Base-by-base conservation (phyloP, 2,888 invertebrate species). In the Aporophyla nigra region DNA sequence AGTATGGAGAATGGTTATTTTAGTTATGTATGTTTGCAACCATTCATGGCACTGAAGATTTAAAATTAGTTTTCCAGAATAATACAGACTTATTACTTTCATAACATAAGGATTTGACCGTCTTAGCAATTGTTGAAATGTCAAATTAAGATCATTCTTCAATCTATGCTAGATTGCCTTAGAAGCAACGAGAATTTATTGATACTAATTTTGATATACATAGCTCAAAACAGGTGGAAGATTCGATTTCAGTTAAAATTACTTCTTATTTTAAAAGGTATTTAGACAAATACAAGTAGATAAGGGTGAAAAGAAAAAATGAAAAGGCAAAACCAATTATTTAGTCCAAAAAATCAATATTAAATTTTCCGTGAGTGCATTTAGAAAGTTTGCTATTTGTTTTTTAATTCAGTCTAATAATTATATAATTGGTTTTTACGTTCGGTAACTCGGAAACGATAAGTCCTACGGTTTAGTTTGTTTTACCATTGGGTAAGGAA, bases 301-400 rank as follows among this genome's bases (percentile, higher is more conserved):
- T 46, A 46, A 27, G 14, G 6, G 7, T 24, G 3, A 51, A 43
- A 62, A 24, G 2, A 24, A 63, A 86, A 5, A 59, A 86, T 1
- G 14, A 33, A 43, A 65, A n/a, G n/a, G n/a, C n/a, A n/a, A n/a
- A n/a, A n/a, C n/a, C n/a, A n/a, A n/a, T n/a, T n/a, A n/a, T n/a
- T n/a, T n/a, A n/a, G n/a, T n/a, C n/a, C n/a, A n/a, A n/a, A n/a
- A n/a, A n/a, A n/a, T n/a, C n/a, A n/a, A n/a, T n/a, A n/a, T n/a
- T n/a, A n/a, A n/a, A n/a, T n/a, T n/a, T n/a, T n/a, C n/a, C n/a
- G n/a, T n/a, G n/a, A n/a, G n/a, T n/a, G n/a, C n/a, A n/a, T n/a
- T n/a, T n/a, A n/a, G n/a, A n/a, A n/a, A n/a, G n/a, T n/a, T n/a
- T n/a, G n/a, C n/a, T n/a, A n/a, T n/a, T n/a, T n/a, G n/a, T n/a